phyloP scores from a whole-genome alignment of 2,888 invertebrate species.

The Agelastica alni region DNA sequence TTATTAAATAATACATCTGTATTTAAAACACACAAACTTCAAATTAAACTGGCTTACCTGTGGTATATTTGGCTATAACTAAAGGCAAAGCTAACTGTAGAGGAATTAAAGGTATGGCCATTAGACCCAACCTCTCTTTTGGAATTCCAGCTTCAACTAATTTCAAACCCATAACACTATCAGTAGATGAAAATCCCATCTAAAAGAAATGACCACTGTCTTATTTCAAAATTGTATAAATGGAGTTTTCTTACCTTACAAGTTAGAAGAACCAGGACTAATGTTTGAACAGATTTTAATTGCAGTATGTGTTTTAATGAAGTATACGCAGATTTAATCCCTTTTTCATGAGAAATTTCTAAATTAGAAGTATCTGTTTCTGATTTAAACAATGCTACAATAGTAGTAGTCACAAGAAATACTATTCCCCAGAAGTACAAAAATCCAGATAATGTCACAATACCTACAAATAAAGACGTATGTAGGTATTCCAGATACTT shows the following conservation, averaged over 20 bases:
- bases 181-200: slow-evolving; percentile 95
- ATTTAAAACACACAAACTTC: too few relatives aligned
- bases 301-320: slow-evolving; percentile 81
- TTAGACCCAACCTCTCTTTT: slow-evolving; percentile 88
- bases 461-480: slow-evolving; percentile 42
- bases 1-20: too few relatives aligned
- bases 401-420: slow-evolving; percentile 86
- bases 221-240: too few relatives aligned
- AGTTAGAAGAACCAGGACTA: slow-evolving; percentile 83
- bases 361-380: slow-evolving; percentile 65
- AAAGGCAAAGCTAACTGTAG: slow-evolving; percentile 89
- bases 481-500: neutral
- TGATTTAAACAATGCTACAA: slow-evolving; percentile 86
- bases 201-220: slow-evolving; percentile 54
- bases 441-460: slow-evolving; percentile 69
- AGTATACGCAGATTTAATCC: slow-evolving; percentile 75
- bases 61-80: slow-evolving; percentile 67
- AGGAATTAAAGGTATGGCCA: slow-evolving; percentile 93
- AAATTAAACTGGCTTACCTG: slow-evolving; percentile 48
- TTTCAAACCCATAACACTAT: slow-evolving; percentile 93
- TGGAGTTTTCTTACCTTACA: slow-evolving; percentile 70
- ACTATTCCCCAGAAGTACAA: slow-evolving; percentile 93
- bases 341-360: slow-evolving; percentile 56
- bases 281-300: slow-evolving; percentile 78
- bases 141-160: slow-evolving; percentile 95